Conservation (phyloP, 2,797 vertebrate genomes). For the Hemibagrus guttatus region DNA sequence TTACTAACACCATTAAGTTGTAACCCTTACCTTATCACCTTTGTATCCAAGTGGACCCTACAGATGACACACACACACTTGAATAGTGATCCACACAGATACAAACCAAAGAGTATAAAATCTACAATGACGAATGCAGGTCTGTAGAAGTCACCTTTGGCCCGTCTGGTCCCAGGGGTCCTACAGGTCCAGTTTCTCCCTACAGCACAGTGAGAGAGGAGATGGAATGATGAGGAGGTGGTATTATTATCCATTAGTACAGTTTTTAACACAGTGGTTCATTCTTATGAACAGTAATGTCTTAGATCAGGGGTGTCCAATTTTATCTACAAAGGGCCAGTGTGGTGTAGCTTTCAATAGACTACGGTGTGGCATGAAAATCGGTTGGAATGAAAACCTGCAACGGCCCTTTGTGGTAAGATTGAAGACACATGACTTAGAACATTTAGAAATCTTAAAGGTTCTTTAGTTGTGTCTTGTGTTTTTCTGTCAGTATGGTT, state of each 20-base stretch:
- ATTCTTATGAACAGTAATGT: not conserved
- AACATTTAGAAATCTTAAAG: not conserved
- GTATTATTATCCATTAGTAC: not conserved
- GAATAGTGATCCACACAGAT: not conserved
- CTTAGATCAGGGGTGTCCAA: not conserved
- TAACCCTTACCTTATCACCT: constrained; percentile 79
- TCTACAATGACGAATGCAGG: not conserved
- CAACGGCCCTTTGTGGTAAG: too few relatives aligned
- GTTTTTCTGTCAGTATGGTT: too few relatives aligned
- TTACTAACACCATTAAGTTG: not conserved
- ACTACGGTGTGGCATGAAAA: too few relatives aligned
- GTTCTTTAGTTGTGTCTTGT: too few relatives aligned
- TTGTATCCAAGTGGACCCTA: constrained; percentile 83
- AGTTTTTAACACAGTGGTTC: not conserved
- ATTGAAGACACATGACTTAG: too few relatives aligned
- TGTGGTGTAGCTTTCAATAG: too few relatives aligned
- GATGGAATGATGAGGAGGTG: not conserved
- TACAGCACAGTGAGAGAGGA: constrained; percentile 55
- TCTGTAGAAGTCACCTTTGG: constrained; percentile 68
- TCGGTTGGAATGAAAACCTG: too few relatives aligned
- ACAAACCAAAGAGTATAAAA: not conserved
- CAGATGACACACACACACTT: constrained; percentile 44
- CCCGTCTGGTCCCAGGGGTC: constrained; percentile 78
- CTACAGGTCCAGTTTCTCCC: constrained; percentile 78
- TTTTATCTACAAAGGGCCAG: too few relatives aligned